phyloP scores from a whole-genome alignment of 2,113 vertebrate species.

The Rhynchomys soricoides region DNA sequence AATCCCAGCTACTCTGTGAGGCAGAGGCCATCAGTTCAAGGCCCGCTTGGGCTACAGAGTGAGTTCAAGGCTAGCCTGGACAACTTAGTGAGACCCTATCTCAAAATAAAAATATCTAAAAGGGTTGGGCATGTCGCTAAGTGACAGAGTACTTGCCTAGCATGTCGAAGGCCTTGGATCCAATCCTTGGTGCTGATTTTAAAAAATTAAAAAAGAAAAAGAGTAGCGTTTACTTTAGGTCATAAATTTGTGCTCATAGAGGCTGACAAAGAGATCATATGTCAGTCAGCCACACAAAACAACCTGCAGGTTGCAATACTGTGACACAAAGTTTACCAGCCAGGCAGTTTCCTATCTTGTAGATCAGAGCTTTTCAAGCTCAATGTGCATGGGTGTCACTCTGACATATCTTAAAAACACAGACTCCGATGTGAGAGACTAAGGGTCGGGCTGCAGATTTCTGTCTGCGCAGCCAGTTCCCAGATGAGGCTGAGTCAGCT shows the following conservation, averaged over 20 bases:
- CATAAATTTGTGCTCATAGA: constrained; percentile 30
- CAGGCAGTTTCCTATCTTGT: constrained; percentile 16
- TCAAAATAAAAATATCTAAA: not conserved
- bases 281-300: constrained; percentile 35
- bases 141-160: not conserved
- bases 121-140: not conserved
- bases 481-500: not conserved
- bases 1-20: not conserved
- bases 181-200: not conserved
- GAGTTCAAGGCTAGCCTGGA: not conserved
- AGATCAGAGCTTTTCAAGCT: constrained; percentile 44
- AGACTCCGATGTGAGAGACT: constrained; percentile 28
- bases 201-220: not conserved
- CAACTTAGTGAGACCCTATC: not conserved
- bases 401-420: not conserved
- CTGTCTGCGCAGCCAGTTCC: constrained; percentile 5
- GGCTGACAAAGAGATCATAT: constrained; percentile 28
- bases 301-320: constrained; percentile 7
- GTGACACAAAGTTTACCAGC: not conserved
- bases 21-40: not conserved
- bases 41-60: not conserved
- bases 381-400: not conserved
- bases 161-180: not conserved
- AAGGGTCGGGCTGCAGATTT: not conserved
- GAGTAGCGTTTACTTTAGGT: constrained; percentile 48